phyloP scores from a whole-genome alignment of 2,888 invertebrate genomes.

The Lycia hirtaria region DNA sequence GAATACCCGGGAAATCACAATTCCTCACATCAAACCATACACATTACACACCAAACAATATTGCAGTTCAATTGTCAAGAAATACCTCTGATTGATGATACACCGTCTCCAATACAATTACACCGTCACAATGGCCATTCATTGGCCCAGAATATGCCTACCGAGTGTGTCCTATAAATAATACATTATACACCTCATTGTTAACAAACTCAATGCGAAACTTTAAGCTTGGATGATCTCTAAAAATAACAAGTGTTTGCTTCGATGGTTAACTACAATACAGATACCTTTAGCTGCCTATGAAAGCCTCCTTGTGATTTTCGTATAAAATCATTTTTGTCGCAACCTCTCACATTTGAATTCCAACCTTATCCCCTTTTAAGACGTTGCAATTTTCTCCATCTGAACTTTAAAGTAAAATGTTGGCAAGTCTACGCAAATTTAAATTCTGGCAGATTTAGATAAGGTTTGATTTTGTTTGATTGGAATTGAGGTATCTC shows the following conservation, averaged over 20 bases:
- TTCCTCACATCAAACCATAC: slow-evolving; percentile 48
- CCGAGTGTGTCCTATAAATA: slow-evolving; percentile 83
- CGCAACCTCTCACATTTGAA: slow-evolving; percentile 4
- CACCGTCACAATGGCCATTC: slow-evolving; percentile 56
- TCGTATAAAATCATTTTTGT: slow-evolving; percentile 48
- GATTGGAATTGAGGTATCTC: slow-evolving; percentile 36
- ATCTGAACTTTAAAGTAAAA: neutral
- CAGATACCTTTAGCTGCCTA: slow-evolving; percentile 81
- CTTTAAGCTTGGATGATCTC: slow-evolving; percentile 85
- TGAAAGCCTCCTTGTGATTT: slow-evolving; percentile 70
- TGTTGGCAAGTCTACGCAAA: slow-evolving; percentile 13
- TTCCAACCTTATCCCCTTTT: neutral
- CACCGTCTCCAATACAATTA: slow-evolving; percentile 62
- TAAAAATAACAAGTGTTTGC: slow-evolving; percentile 86
- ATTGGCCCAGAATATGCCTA: slow-evolving; percentile 75
- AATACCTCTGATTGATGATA: slow-evolving; percentile 74
- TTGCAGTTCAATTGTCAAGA: slow-evolving; percentile 66
- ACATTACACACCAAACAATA: slow-evolving; percentile 54
- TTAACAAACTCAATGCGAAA: slow-evolving; percentile 72
- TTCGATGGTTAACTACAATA: slow-evolving; percentile 85
- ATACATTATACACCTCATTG: slow-evolving; percentile 82
- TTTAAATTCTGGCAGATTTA: slow-evolving; percentile 23
- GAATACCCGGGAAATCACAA: slow-evolving; percentile 31
- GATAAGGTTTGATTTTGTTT: slow-evolving; percentile 43
- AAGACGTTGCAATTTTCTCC: slow-evolving; percentile 33